Base-by-base conservation (phyloP, 2,888 invertebrate genomes). In the Parthenolecanium corni region DNA sequence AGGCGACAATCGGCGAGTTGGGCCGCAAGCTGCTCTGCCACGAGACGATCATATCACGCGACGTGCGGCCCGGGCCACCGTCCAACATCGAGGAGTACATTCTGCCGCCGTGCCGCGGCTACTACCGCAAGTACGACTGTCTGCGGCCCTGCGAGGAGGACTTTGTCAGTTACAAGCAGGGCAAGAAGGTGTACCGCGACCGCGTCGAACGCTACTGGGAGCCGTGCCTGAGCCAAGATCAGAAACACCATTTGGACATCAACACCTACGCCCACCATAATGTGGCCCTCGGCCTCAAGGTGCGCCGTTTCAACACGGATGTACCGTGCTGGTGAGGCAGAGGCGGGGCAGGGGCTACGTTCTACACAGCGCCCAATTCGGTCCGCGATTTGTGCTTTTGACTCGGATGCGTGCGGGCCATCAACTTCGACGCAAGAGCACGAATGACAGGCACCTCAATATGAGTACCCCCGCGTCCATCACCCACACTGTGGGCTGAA, bases 101-200 rank as follows among this genome's bases (percentile, higher is more conserved):
- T 14, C 21, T 58, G 14, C 58, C 58, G 11, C 46, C 46, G 21
- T 58, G 58, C 46, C 49, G 49, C 11, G 58, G 49, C 14, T 58
- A 58, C 46, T 58, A 58, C 38, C 58, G 58, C 21, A 44, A 46
- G 20, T 36, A 31, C 47, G 58, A 58, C 9, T 58, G 58, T 31
- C 21, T 49, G 20, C 18, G 47, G n/a, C 58, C 58, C 14, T 58
- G 58, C 49, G 58, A 58, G 36, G 44, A 58, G 24, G 58, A 58
- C 6, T 49, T 36, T 36, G 14, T 18, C 47, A 36, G 5, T 11
- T 14, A 24, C 3, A 58, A 49, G 31, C 42, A 49, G 38, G 44
- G 47, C 36, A 25, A 21, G 18, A 58, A 49, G 20, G 40, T 23
- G 44, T 56, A 44, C 44, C 21, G 56, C 21, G 58, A 58, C 23